phyloP scores from a whole-genome alignment of 2,113 vertebrate species.

The Polypterus bichir region DNA sequence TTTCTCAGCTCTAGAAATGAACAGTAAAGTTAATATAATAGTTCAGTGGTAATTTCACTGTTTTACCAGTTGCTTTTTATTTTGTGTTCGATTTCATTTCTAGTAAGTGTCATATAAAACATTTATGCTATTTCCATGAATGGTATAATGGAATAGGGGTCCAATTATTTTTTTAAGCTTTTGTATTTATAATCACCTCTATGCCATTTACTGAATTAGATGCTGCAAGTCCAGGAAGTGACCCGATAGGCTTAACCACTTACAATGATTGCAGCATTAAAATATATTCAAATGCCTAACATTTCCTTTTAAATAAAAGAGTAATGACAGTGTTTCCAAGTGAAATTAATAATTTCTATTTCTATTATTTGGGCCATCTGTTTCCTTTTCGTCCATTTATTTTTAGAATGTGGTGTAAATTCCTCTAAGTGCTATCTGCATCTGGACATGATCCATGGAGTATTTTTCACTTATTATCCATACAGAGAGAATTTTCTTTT shows the following conservation, averaged over 20 bases:
- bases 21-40: no score
- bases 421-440: not conserved
- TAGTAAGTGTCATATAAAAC: no score
- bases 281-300: constrained; percentile 1
- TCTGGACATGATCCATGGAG: constrained; percentile 3
- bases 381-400: not conserved
- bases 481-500: constrained; percentile 4
- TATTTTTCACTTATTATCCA: constrained; percentile 2
- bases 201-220: constrained; percentile 3
- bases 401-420: not conserved
- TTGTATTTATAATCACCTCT: not conserved
- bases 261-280: constrained; percentile 1
- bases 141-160: not conserved
- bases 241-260: constrained; percentile 2
- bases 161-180: not conserved
- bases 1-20: no score
- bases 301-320: constrained; percentile 3
- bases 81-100: no score
- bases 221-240: not conserved
- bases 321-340: constrained; percentile 5
- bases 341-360: constrained; percentile 5
- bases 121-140: not conserved
- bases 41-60: no score
- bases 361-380: constrained; percentile 1
- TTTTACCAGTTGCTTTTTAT: no score